These are phyloP conservation scores for Pangasius krempfi DNA, from an alignment of 2,797 vertebrate genomes.

Conservation along the genomic window DNA sequence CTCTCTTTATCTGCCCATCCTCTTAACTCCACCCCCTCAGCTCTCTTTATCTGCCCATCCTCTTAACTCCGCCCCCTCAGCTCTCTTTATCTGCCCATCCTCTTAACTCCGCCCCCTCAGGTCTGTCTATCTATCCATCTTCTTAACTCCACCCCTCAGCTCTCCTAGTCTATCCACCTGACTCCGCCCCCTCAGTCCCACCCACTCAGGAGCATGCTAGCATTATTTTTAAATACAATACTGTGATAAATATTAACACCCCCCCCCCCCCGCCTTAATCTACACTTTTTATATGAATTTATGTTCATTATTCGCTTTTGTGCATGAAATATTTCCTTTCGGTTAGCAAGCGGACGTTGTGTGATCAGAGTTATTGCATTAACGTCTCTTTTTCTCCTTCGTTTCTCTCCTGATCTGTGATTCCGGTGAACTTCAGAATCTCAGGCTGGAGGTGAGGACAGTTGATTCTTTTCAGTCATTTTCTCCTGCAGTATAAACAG, in stretches of 20 bases:
- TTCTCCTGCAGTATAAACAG: not conserved
- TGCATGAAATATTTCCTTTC: too few species aligned
- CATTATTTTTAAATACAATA: not conserved
- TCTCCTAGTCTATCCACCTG: not conserved
- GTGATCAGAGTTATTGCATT: not conserved
- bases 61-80: not conserved
- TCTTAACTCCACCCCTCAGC: not conserved
- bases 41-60: not conserved
- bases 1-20: not conserved
- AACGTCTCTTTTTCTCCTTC: not conserved
- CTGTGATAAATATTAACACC: not conserved
- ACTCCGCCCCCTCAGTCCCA: not conserved
- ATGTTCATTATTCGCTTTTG: not conserved
- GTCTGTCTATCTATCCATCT: too few species aligned
- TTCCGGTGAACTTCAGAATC: not conserved
- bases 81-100: not conserved
- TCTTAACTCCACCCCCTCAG: too few species aligned
- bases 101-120: not conserved
- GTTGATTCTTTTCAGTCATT: too few species aligned
- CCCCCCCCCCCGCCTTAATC: not conserved
- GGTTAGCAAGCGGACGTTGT: not conserved
- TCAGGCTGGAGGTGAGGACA: slow-evolving; percentile 4
- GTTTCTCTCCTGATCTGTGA: too few species aligned
- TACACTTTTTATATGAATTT: too few species aligned
- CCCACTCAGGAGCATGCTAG: not conserved